Percentiles rank a stretch among this genome's conserved stretches.
Evolutionary conservation across 1,140 invertebrate species (phyloP).

Genomic region (Thereuonema tuberculata): DNA sequence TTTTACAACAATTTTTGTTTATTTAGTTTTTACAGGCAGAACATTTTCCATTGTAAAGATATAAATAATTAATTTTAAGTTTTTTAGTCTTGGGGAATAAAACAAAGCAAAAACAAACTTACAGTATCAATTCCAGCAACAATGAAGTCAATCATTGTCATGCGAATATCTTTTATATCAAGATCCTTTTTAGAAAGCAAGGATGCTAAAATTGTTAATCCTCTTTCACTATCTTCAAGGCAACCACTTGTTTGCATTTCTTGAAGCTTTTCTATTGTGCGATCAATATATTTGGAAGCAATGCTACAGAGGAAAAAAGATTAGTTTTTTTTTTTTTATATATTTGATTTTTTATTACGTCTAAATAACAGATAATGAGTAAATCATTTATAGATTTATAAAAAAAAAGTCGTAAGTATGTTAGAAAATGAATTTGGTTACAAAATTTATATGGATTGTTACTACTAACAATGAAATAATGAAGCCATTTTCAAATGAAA

Average conservation of each 20-base stretch:
- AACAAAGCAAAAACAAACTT: conserved; percentile 19
- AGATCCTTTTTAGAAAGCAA: conserved; percentile 40
- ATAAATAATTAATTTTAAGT: background rate
- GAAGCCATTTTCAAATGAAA: no score
- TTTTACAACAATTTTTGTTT: no score
- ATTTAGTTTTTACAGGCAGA: no score
- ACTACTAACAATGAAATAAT: no score
- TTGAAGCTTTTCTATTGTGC: conserved; percentile 6
- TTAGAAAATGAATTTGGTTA: no score
- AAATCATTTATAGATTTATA: no score
- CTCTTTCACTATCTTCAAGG: background rate
- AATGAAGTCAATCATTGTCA: conserved; percentile 70
- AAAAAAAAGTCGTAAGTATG: no score
- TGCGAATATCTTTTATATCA: conserved; percentile 64
- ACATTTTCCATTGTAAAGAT: background rate
- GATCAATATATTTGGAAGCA: conserved; percentile 14
- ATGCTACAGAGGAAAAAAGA: background rate
- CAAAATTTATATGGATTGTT: no score
- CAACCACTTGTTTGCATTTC: background rate
- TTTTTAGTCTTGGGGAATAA: background rate
- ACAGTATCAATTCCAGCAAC: conserved; percentile 73
- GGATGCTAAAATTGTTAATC: background rate
- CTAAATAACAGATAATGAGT: background rate
- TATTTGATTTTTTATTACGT: conserved; percentile 8
- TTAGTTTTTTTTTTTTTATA: no score